Conservation (phyloP, 2,888 invertebrate genomes). For the Stenotaenia linearis region DNA sequence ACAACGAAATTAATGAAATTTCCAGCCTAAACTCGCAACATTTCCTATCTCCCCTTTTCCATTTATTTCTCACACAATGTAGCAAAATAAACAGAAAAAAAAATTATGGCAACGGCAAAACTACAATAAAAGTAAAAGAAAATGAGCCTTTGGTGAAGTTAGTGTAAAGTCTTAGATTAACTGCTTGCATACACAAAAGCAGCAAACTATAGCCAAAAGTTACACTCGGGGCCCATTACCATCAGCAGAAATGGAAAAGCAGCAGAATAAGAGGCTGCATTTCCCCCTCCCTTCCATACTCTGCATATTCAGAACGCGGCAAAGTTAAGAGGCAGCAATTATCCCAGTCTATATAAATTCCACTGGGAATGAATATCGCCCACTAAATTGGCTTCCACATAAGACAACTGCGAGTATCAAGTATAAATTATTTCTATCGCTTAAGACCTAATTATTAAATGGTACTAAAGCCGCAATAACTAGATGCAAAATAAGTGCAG, state of each 20-base stretch:
- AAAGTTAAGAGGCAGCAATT: constrained; percentile 16
- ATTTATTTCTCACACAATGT: neutral
- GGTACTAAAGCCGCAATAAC: neutral
- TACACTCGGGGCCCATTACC: constrained; percentile 17
- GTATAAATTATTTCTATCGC: constrained; percentile 11
- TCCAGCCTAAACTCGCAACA: no score
- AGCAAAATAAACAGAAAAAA: neutral
- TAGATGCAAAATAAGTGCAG: constrained; percentile 7
- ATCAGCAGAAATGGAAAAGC: constrained; percentile 22
- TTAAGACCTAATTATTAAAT: constrained; percentile 24
- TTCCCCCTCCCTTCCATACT: neutral
- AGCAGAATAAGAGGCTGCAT: neutral
- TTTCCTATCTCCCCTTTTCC: no score
- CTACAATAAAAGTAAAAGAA: neutral
- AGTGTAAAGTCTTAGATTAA: neutral
- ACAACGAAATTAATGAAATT: no score
- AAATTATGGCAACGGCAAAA: neutral
- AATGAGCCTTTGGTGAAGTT: neutral
- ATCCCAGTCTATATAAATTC: constrained; percentile 13
- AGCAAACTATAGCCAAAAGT: constrained; percentile 12
- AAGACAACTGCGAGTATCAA: neutral
- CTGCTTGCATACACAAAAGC: neutral
- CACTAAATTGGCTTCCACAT: neutral
- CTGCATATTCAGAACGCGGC: neutral
- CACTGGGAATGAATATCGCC: constrained; percentile 3